A percentile compares a stretch with the other conserved stretches of the same genome.
These are phyloP conservation scores for Lysandra coridon DNA, from an alignment of 2,888 invertebrate genomes.

Conservation along the genomic window DNA sequence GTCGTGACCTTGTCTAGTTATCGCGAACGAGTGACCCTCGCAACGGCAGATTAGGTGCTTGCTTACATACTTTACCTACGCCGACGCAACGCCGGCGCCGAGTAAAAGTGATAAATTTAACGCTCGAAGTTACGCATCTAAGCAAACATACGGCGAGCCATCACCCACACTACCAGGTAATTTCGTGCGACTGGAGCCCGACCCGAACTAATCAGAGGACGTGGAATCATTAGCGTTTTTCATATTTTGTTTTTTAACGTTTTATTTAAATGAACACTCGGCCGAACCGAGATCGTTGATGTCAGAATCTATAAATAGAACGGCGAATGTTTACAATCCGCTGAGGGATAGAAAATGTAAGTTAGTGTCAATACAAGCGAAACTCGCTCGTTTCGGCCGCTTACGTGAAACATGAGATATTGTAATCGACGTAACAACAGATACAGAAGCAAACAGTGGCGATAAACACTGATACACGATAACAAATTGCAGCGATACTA, in stretches of 20 bases:
- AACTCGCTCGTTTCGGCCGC: conserved; percentile 6
- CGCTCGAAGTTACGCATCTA: conserved; percentile 16
- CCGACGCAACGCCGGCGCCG: conserved; percentile 37
- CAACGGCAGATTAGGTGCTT: conserved; percentile 62
- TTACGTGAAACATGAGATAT: conserved; percentile 53
- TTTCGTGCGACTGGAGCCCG: conserved; percentile 21
- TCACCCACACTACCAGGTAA: conserved; percentile 23
- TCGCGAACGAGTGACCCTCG: conserved; percentile 74
- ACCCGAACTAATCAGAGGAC: not conserved
- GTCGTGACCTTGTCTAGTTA: conserved; percentile 77
- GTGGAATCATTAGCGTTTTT: conserved; percentile 12
- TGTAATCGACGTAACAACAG: conserved; percentile 60
- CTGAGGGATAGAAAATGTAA: conserved; percentile 50
- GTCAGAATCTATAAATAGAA: conserved; percentile 69
- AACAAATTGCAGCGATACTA: conserved; percentile 68
- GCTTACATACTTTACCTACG: conserved; percentile 40
- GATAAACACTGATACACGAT: conserved; percentile 69
- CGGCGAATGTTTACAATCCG: conserved; percentile 64
- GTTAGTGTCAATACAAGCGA: conserved; percentile 23
- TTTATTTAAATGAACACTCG: conserved; percentile 51
- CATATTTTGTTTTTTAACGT: conserved; percentile 10
- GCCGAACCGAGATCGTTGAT: conserved; percentile 59
- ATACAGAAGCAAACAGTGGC: conserved; percentile 74
- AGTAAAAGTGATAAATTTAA: conserved; percentile 36
- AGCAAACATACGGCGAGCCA: not conserved